These are phyloP conservation scores for Picathartes gymnocephalus DNA, from an alignment of 2,113 vertebrate species.

Conservation along the genomic window DNA sequence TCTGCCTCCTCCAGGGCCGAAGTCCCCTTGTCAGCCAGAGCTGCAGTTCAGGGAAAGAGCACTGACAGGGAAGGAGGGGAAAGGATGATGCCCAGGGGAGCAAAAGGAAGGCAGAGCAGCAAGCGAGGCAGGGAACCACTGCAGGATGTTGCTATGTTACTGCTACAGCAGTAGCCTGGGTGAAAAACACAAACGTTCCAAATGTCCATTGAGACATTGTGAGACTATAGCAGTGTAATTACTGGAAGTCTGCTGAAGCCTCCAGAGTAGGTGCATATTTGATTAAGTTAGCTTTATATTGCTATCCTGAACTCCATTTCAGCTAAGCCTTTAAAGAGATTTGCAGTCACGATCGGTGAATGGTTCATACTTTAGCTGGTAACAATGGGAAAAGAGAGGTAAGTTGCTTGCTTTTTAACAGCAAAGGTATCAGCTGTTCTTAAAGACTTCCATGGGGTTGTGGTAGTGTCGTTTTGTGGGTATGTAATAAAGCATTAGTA, in stretches of 20 bases:
- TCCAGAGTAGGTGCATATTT: neutral
- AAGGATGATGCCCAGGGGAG: neutral
- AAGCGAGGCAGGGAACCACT: accelerated
- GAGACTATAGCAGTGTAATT: neutral
- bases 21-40: neutral
- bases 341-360: neutral
- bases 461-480: neutral
- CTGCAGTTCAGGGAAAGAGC: neutral
- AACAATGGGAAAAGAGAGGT: neutral
- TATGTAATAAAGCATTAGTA: neutral
- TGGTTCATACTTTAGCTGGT: neutral
- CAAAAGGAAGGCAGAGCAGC: neutral
- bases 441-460: neutral
- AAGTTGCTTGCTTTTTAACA: neutral
- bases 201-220: neutral
- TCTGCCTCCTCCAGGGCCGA: neutral
- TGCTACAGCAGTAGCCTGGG: neutral
- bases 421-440: neutral
- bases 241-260: neutral
- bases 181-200: neutral
- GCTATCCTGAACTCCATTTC: neutral
- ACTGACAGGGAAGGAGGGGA: neutral
- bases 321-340: neutral
- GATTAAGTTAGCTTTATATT: neutral
- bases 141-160: neutral